Percentiles rank a stretch among this genome's conserved stretches.
Evolutionary conservation across 2,888 invertebrate genomes (phyloP).

Genomic region (Phalera bucephala): DNA sequence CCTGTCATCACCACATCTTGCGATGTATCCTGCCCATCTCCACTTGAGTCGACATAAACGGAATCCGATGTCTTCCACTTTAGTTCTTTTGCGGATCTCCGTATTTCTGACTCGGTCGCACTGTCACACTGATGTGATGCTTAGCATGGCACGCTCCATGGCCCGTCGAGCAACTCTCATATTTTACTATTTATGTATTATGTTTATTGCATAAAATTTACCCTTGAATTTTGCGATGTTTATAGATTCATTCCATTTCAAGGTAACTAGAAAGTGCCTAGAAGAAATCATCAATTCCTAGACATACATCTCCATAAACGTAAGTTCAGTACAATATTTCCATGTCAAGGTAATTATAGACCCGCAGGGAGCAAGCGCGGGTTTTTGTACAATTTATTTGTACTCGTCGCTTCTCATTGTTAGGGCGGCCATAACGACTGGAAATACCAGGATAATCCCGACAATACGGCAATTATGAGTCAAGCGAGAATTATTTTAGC

Average conservation of each 20-base stretch:
- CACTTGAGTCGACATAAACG: no score
- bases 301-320: conserved; percentile 10
- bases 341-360: conserved; percentile 54
- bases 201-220: no score
- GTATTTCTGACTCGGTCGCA: no score
- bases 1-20: no score
- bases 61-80: no score
- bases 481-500: conserved; percentile 1
- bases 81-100: no score
- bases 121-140: no score
- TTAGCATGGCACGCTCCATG: no score
- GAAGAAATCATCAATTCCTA: neutral
- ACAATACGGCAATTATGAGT: conserved; percentile 25
- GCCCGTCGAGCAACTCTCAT: no score
- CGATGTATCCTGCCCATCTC: no score
- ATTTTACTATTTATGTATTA: no score
- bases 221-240: no score
- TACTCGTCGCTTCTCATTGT: conserved; percentile 25
- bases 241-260: neutral
- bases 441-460: conserved; percentile 27
- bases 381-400: conserved; percentile 49
- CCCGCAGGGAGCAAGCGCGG: conserved; percentile 36
- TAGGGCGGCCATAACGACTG: conserved; percentile 30
- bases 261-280: neutral
- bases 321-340: conserved; percentile 41